Conservation (phyloP, 2,113 vertebrate genomes). For the Chlorodrepanis virens region DNA sequence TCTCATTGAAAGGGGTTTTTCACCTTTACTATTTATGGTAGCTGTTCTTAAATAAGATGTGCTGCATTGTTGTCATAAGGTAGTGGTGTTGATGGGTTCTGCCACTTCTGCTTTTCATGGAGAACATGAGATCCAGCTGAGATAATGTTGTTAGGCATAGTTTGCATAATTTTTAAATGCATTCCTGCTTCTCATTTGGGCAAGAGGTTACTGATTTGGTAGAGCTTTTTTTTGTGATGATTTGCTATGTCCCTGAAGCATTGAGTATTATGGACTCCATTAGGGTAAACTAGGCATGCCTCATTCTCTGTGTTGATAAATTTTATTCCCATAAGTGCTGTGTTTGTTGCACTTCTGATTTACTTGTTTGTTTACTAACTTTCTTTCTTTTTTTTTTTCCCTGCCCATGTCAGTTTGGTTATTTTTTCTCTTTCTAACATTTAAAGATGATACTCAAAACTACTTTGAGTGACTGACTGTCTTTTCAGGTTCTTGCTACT, state of each 20-base stretch:
- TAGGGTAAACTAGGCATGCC: background rate
- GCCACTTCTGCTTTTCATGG: background rate
- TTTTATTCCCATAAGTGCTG: background rate
- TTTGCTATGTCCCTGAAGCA: background rate
- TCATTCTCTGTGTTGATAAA: background rate
- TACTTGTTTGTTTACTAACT: background rate
- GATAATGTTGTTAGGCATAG: background rate
- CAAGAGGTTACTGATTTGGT: background rate
- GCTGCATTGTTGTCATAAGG: background rate
- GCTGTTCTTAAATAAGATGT: background rate
- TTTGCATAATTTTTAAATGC: slow-evolving; percentile 5
- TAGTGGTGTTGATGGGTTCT: background rate
- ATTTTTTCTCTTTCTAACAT: background rate
- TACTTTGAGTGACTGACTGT: background rate
- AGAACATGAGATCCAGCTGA: background rate
- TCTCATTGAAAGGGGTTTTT: background rate
- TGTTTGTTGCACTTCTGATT: background rate
- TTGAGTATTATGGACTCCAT: background rate
- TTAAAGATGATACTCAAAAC: background rate
- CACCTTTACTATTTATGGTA: background rate
- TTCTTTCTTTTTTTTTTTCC: fast-evolving
- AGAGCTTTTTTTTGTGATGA: background rate
- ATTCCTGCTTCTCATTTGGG: background rate
- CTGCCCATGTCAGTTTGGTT: background rate
- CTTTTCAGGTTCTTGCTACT: background rate